Base-by-base conservation (phyloP, 2,797 vertebrate species). In the Microhierax caerulescens region DNA sequence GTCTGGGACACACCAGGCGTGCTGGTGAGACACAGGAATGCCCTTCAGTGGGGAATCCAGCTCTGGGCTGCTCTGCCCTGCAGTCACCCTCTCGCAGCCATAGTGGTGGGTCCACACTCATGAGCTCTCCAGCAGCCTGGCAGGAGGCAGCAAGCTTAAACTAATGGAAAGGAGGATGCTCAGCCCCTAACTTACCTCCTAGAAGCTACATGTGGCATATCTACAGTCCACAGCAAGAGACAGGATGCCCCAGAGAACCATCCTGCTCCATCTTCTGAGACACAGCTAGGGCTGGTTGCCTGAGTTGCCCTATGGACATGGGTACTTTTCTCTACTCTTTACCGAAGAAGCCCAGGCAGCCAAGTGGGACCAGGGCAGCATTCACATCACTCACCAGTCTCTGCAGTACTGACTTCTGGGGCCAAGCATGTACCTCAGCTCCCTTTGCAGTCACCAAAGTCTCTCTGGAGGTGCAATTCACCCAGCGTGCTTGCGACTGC, bases 1-100 rank as follows among this genome's bases (percentile, higher is more conserved):
- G 0, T n/a, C 27, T 45, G 59, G 50, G 28, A 41, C 20, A 25
- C 10, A 11, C 6, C 0, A 0, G 41, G 13, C 0, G 0, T 37
- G 18, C 18, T 75, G 69, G 10, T 59, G 50, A 32, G 28, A n/a
- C 9, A 45, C 28, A 34, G 45, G 64, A 54, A 10, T 34, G 17
- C 5, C 16, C 45, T 61, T 47, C 59, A 51, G 19, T 3, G 15
- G 30, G 22, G 30, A 19, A 76, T 21, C 25, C 50, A 82, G 23
- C 39, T n/a, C 47, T 60, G 59, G 22, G 34, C 7, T 74, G 7
- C n/a, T 80, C 75, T 73, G 19, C 56, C 32, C 36, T 64, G 34
- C 59, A 41, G n/a, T 45, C 34, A 41, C 30, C 45, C 9, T 73
- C 47, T 57, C 34, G 27, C 13, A 85, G 18, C 5, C 37, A 10